Conservation (phyloP, 2,113 vertebrate genomes). For the Bucco capensis region DNA sequence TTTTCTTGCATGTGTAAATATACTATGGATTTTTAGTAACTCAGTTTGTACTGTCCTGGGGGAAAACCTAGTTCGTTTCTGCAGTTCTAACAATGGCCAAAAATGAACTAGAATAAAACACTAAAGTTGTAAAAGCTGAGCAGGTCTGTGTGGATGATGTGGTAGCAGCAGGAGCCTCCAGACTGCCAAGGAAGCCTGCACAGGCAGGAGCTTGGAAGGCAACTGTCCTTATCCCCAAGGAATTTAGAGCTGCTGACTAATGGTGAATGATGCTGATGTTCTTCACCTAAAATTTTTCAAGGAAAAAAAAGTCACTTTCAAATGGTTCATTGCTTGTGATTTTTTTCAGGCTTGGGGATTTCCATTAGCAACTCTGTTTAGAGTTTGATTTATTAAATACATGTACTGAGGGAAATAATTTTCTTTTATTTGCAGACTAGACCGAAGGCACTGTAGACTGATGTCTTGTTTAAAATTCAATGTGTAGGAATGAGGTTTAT, state of each 20-base stretch:
- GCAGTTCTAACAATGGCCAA: neutral
- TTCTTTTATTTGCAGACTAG: constrained; percentile 50
- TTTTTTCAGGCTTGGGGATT: neutral
- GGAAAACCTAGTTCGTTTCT: neutral
- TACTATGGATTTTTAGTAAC: neutral
- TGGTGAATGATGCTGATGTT: neutral
- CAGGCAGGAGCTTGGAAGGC: neutral
- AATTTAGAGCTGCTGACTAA: neutral
- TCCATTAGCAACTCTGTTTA: constrained; percentile 53
- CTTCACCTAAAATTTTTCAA: neutral
- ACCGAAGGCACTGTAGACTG: constrained; percentile 17
- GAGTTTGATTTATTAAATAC: constrained; percentile 64
- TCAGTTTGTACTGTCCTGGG: neutral
- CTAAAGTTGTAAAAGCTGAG: neutral
- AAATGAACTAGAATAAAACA: neutral
- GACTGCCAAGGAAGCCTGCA: neutral
- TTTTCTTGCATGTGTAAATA: neutral
- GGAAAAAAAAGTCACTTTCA: neutral
- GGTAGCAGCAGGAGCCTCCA: neutral
- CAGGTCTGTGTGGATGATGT: neutral
- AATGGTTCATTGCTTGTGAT: neutral
- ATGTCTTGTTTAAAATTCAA: constrained; percentile 40
- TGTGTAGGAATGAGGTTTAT: constrained; percentile 49
- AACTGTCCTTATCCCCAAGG: neutral
- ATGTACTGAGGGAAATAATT: constrained; percentile 53